Base-by-base conservation (phyloP, 2,888 invertebrate species). In the Lasioglossum villosulum region DNA sequence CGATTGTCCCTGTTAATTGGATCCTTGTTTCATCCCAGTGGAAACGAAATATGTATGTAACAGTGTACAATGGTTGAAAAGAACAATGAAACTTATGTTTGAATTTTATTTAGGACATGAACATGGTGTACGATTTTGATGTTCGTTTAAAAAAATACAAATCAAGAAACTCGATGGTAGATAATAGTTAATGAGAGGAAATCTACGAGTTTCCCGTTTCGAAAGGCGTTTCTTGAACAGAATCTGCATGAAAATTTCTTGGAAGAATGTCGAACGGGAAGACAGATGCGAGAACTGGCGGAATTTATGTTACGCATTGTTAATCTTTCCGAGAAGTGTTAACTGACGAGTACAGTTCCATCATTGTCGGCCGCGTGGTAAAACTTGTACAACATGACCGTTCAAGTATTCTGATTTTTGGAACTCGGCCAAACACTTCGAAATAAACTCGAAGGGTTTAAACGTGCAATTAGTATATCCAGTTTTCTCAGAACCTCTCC, bases 381-480 rank as follows among this genome's bases (percentile, higher is more conserved):
- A 68, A 66, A 66, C 74, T 34, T 48, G 79, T 66, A 23, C 52
- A 59, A 48, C 78, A 79, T 39, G 63, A 14, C 45, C 63, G 48
- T 73, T 79, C 66, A 45, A 66, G 73, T 79, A 72, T 79, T 73
- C 45, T 66, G 74, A 80, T 76, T 77, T 81, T 72, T 76, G 72
- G 81, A 81, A 1, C 63, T 6, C 59, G 6, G 71, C 76, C 81
- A 81, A 76, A 75, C 70, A 23, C 59, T 77, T 71, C 72, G 34
- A 45, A 72, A 77, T 81, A 77, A 81, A 81, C 77, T 77, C 63
- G 63, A 48, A 45, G 23, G 72, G 48, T 71, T 77, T 45, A 59
- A 71, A 56, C 77, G 77, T 72, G 71, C 71, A 81, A 81, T 81
- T 76, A 81, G 77, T 63, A 81, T 72, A 77, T 72, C 72, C 77